Evolutionary conservation across 2,797 vertebrate genomes (phyloP).

Genomic region (Staurois parvus): DNA sequence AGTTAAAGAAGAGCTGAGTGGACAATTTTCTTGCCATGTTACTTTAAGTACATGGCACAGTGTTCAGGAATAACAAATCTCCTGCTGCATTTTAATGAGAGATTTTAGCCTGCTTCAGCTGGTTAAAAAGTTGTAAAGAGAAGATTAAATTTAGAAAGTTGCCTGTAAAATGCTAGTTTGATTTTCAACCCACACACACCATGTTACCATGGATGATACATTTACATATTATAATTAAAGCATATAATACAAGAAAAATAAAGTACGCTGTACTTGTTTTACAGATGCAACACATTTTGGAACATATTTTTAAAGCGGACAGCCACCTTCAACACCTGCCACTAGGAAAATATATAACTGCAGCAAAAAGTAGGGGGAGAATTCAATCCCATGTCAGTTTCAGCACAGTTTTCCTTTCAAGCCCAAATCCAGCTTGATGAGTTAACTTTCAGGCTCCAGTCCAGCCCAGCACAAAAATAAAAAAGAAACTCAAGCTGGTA

Average conservation of each 20-base stretch:
- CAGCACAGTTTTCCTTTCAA: too few relatives aligned
- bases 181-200: slow-evolving; percentile 40
- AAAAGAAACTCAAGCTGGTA: too few relatives aligned
- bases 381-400: too few relatives aligned
- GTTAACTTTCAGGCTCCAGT: too few relatives aligned
- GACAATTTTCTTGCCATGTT: neutral
- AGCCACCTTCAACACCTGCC: neutral
- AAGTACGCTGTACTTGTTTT: neutral
- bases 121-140: slow-evolving; percentile 44
- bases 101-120: slow-evolving; percentile 11
- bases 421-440: too few relatives aligned
- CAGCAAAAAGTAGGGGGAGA: too few relatives aligned
- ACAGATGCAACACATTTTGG: neutral
- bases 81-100: neutral
- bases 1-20: neutral
- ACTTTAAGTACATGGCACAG: neutral
- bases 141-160: slow-evolving; percentile 53
- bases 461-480: too few relatives aligned
- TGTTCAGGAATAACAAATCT: slow-evolving; percentile 16
- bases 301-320: neutral
- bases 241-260: slow-evolving; percentile 13
- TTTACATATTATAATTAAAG: slow-evolving; percentile 55
- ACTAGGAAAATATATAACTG: neutral
- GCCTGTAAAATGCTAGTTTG: slow-evolving; percentile 4
- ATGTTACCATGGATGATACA: slow-evolving; percentile 58